Conservation (phyloP, 2,888 invertebrate species). For the Drosophila prolongata region DNA sequence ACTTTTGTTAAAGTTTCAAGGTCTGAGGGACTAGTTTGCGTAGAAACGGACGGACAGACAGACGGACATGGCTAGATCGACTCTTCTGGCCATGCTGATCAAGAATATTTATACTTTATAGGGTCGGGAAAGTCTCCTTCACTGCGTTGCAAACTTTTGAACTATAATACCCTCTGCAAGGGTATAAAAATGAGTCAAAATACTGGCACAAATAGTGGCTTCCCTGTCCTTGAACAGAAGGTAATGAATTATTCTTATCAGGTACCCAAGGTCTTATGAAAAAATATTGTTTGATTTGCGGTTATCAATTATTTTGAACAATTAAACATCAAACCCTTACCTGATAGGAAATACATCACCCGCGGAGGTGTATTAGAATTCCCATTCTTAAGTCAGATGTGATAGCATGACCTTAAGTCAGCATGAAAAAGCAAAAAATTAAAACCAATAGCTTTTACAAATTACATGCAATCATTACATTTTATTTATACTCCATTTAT, state of each 20-base stretch:
- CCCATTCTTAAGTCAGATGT: background rate
- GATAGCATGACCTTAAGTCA: background rate
- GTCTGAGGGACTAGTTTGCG: no score
- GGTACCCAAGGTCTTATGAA: no score
- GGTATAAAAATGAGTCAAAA: background rate
- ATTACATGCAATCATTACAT: no score
- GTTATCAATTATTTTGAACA: background rate
- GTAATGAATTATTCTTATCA: background rate
- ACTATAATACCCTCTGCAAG: no score
- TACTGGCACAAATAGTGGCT: background rate
- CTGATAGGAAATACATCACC: background rate
- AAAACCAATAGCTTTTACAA: background rate
- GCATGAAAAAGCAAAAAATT: background rate
- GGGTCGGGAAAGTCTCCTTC: no score
- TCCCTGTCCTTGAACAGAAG: slow-evolving; percentile 7
- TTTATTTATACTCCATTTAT: background rate
- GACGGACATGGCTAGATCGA: no score
- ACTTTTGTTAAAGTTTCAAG: no score
- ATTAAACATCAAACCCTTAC: no score
- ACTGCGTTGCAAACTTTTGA: no score
- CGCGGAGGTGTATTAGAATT: background rate
- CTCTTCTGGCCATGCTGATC: no score
- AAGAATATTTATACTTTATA: no score
- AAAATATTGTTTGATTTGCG: background rate
- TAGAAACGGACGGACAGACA: no score